These are phyloP conservation scores for Agapornis canus DNA, from an alignment of 2,797 vertebrate genomes.

Conservation along the genomic window DNA sequence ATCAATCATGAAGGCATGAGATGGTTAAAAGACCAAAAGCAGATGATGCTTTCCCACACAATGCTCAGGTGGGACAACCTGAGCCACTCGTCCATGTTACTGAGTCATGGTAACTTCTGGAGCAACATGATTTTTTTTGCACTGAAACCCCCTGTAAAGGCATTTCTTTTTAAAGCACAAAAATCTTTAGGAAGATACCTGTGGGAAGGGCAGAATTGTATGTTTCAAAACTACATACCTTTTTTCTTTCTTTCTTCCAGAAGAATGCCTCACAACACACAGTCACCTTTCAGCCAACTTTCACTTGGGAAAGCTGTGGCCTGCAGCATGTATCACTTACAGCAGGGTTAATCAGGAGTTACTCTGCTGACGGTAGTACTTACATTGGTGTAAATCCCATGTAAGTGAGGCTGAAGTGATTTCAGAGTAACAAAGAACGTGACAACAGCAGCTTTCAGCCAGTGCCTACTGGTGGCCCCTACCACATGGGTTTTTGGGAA, in stretches of 20 bases:
- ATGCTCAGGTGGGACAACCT: neutral
- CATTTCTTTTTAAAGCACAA: neutral
- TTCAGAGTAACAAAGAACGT: slow-evolving; percentile 42
- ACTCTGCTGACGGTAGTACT: neutral
- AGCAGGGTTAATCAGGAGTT: slow-evolving; percentile 12
- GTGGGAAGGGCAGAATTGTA: neutral
- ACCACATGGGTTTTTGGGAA: neutral
- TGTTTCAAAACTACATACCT: neutral
- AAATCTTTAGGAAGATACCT: neutral
- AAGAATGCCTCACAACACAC: neutral
- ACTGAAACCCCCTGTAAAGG: neutral
- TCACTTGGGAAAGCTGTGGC: neutral
- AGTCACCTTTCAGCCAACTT: neutral
- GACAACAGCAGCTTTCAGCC: slow-evolving; percentile 55
- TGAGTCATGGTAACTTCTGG: neutral
- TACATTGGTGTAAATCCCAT: slow-evolving; percentile 13
- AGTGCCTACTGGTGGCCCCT: neutral
- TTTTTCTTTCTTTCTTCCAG: neutral
- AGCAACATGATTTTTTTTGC: accelerated
- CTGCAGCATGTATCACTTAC: neutral
- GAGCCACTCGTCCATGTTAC: neutral
- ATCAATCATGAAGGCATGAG: neutral
- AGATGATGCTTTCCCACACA: accelerated
- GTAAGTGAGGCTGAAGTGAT: neutral
- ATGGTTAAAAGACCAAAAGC: neutral